Conservation (phyloP, 2,888 invertebrate species). For the Mactromeris polynyma region DNA sequence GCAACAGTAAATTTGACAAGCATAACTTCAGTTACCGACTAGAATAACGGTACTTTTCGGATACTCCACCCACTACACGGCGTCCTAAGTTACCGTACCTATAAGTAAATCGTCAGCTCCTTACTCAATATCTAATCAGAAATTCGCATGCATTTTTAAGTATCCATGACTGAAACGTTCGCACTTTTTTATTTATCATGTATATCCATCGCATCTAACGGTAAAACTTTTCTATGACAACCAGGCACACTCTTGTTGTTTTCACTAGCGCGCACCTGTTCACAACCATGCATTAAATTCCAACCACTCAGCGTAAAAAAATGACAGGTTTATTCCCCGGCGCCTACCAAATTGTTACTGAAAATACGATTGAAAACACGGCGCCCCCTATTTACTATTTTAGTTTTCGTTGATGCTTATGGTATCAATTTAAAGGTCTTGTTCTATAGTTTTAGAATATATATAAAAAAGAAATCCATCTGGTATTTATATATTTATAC, state of each 20-base stretch:
- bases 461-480: no score
- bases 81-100: conserved; percentile 43
- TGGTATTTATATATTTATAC: no score
- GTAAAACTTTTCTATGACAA: conserved; percentile 48
- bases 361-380: no score
- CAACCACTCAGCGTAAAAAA: no score
- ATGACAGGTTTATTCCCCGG: no score
- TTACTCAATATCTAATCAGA: background rate
- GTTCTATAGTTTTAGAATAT: no score
- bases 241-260: conserved; percentile 39
- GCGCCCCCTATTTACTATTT: no score
- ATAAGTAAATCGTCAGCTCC: background rate
- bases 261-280: conserved; percentile 14
- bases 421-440: no score
- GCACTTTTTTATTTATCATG: background rate
- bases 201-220: background rate
- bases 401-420: no score
- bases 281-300: background rate
- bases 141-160: background rate
- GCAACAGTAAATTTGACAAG: background rate
- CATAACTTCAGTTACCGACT: background rate
- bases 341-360: no score
- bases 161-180: background rate
- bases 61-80: conserved; percentile 15
- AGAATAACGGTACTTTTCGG: background rate